A percentile compares a stretch with the other conserved stretches of the same genome.
These are phyloP conservation scores for Rapana venosa DNA, from an alignment of 2,888 invertebrate species.

Conservation along the genomic window DNA sequence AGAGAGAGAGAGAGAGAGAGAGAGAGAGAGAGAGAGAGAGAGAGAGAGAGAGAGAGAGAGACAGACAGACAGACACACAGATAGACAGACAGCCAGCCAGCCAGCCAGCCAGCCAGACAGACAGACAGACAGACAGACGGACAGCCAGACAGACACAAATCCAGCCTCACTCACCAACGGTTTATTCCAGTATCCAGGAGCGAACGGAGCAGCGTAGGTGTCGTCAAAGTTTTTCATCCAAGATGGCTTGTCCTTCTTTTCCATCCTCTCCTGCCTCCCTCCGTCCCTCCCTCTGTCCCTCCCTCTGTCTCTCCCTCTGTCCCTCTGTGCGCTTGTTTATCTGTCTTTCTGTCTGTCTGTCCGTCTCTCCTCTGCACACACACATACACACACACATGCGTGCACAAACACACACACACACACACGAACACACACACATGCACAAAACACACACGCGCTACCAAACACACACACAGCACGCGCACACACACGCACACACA, in stretches of 20 bases:
- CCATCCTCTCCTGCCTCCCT: slow-evolving; percentile 3
- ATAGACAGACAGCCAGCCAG: neutral
- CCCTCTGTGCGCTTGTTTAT: neutral
- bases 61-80: neutral
- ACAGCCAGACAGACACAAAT: neutral
- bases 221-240: slow-evolving; percentile 37
- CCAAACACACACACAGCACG: neutral
- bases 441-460: neutral
- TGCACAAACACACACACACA: neutral
- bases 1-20: neutral
- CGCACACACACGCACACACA: neutral
- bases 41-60: neutral
- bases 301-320: neutral
- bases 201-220: slow-evolving; percentile 18
- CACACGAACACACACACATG: neutral
- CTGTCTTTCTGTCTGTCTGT: neutral
- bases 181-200: slow-evolving; percentile 25
- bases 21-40: neutral
- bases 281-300: neutral
- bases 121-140: neutral
- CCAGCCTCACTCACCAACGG: neutral
- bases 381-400: neutral
- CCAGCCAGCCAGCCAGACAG: neutral
- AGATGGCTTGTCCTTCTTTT: slow-evolving; percentile 26
- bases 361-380: no score